These are phyloP conservation scores for Phortica magna DNA, from an alignment of 2,888 invertebrate genomes.

Conservation along the genomic window DNA sequence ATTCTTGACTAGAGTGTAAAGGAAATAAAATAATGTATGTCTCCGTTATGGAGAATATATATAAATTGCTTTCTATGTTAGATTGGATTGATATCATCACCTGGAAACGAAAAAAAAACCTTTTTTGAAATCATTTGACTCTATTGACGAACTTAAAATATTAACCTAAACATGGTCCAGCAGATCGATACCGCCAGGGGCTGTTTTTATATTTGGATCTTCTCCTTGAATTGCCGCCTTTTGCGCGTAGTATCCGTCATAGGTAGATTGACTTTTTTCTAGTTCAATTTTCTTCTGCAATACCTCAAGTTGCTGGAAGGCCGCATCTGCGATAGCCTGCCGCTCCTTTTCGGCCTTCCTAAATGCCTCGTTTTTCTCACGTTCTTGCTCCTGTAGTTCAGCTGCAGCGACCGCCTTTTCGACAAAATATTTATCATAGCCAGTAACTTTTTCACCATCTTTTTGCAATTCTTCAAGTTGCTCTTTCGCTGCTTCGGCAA, in stretches of 20 bases:
- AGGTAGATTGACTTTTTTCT: conserved; percentile 65
- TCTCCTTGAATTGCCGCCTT: conserved; percentile 62
- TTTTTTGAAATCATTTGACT: neutral
- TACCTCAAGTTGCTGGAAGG: conserved; percentile 66
- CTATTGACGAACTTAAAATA: neutral
- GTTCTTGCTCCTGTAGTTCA: conserved; percentile 70
- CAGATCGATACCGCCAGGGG: conserved; percentile 54
- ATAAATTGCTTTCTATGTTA: conserved; percentile 12
- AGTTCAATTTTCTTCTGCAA: conserved; percentile 66
- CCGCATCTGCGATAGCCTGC: conserved; percentile 71
- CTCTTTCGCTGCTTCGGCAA: conserved; percentile 72
- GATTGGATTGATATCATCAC: conserved; percentile 22
- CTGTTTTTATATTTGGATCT: conserved; percentile 31
- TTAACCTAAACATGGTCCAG: conserved; percentile 59
- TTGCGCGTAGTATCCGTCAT: conserved; percentile 65
- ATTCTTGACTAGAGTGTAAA: too few relatives aligned
- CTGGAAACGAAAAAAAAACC: neutral
- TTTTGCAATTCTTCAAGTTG: conserved; percentile 60
- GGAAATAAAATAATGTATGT: conserved; percentile 9
- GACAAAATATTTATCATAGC: conserved; percentile 65
- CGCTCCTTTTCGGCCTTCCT: conserved; percentile 70
- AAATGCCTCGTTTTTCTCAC: conserved; percentile 69
- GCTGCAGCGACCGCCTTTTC: conserved; percentile 70
- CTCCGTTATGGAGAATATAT: neutral
- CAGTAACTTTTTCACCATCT: conserved; percentile 59